A percentile compares a stretch with the other conserved stretches of the same genome.
These are phyloP conservation scores for Leucophenga maculata DNA, from an alignment of 2,888 invertebrate genomes.

Conservation along the genomic window DNA sequence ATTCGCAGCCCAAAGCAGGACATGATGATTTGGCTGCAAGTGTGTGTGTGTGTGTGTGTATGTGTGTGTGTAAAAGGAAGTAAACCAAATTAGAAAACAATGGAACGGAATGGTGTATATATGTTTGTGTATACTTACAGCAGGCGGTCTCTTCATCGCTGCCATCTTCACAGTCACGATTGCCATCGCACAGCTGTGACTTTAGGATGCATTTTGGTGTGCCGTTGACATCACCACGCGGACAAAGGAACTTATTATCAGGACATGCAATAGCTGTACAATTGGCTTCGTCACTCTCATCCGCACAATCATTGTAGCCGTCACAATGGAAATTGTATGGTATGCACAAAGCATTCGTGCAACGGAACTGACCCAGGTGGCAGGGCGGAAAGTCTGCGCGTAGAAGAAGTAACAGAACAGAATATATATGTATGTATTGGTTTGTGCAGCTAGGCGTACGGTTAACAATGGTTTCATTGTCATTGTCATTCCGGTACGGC, in stretches of 20 bases:
- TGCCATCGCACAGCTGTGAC: constrained; percentile 91
- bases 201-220: constrained; percentile 90
- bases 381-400: constrained; percentile 88
- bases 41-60: no score
- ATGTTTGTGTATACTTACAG: constrained; percentile 81
- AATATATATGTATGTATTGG: neutral
- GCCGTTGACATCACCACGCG: constrained; percentile 80
- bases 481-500: no score
- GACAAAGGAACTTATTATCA: constrained; percentile 92
- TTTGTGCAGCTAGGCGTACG: neutral
- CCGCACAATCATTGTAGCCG: constrained; percentile 91
- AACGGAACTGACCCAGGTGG: constrained; percentile 92
- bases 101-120: neutral
- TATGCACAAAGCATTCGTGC: constrained; percentile 93
- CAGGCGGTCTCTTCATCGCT: constrained; percentile 92
- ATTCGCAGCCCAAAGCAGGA: constrained; percentile 87
- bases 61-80: no score
- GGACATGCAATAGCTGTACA: constrained; percentile 91
- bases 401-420: neutral
- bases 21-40: constrained; percentile 86
- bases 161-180: constrained; percentile 91
- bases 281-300: constrained; percentile 90
- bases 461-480: no score
- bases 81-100: neutral
- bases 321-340: constrained; percentile 86